Evolutionary conservation across 2,888 invertebrate genomes (phyloP), one percentile per base, ranked within the genome.

Genomic region (Bombyx huttoni): DNA sequence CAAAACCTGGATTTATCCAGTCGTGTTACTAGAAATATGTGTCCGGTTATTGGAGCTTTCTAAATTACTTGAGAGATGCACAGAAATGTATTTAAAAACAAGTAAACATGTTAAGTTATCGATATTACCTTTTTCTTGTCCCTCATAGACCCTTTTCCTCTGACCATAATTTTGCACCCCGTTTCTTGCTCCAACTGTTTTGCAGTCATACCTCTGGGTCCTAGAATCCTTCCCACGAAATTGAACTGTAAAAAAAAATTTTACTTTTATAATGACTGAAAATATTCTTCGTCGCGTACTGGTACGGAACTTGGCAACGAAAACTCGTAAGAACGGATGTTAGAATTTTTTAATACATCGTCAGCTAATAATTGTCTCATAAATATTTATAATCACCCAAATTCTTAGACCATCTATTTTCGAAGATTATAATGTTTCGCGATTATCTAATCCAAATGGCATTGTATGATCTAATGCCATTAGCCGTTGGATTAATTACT

Each of bases 141-240:
- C 86, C 99, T 92, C 98, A 99, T 99, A 56, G 98, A 98, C 60
- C 99, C 99, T 89, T 98, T 98, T 81, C 99, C 99, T 90, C 99
- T 93, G 75, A 99, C 98, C 99, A 99, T 99, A 77, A 99, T 99
- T 93, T 99, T 99, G 90, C 99, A 99, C 68, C 99, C 99, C 70
- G 99, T 99, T 91, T 99, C 99, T 90, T 98, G 98, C 90, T 99
- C 99, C 83, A 99, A 90, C 91, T 99, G 99, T 90, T 99, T 99
- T 52, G 99, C 99, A 63, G 99, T 99, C 99, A 99, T 99, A 67
- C 99, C 99, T 70, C 99, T 92, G 62, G 99, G 99, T 52, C 99
- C 99, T 77, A 99, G 91, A 90, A 99, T 99, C 90, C 99, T 93
- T 75, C 99, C 99, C 73, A 99, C 99, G 89, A 99, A 99, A 91